Evolutionary conservation across 2,888 invertebrate genomes (phyloP).

Genomic region (Troglohyphantes excavatus): DNA sequence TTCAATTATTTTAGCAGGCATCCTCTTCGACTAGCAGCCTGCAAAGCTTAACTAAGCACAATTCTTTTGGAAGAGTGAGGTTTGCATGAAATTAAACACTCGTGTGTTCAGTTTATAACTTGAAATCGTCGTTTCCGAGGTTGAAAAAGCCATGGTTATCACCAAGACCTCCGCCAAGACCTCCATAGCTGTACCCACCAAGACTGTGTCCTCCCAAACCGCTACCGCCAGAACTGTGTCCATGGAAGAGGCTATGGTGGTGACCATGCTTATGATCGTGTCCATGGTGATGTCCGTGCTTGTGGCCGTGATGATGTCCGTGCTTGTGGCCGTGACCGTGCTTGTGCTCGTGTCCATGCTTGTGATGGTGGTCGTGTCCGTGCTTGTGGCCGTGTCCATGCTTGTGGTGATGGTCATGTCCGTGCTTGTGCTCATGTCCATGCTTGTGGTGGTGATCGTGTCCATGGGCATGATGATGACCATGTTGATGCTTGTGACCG

Average conservation of each 20-base stretch:
- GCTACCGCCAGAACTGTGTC: conserved; percentile 43
- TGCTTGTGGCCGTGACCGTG: conserved; percentile 47
- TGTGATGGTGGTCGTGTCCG: conserved; percentile 41
- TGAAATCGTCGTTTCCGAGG: conserved; percentile 45
- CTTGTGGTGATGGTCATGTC: conserved; percentile 22
- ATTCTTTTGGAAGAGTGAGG: neutral
- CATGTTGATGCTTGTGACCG: conserved; percentile 43
- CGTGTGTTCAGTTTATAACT: neutral
- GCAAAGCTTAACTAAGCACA: neutral
- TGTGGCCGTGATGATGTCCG: conserved; percentile 44
- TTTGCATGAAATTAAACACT: neutral
- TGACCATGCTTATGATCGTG: conserved; percentile 57
- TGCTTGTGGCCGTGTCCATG: conserved; percentile 51
- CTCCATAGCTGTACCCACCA: conserved; percentile 67
- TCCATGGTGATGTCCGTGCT: conserved; percentile 36
- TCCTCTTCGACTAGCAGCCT: neutral
- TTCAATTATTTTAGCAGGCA: neutral
- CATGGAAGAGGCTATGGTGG: conserved; percentile 22
- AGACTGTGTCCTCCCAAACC: conserved; percentile 44
- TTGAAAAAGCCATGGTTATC: conserved; percentile 43
- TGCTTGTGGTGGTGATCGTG: conserved; percentile 52
- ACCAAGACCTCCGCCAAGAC: conserved; percentile 56
- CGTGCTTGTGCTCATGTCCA: conserved; percentile 49
- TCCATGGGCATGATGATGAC: conserved; percentile 51
- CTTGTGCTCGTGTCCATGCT: conserved; percentile 31